Conservation (phyloP, 2,113 vertebrate species). For the Phyllostomus hastatus region DNA sequence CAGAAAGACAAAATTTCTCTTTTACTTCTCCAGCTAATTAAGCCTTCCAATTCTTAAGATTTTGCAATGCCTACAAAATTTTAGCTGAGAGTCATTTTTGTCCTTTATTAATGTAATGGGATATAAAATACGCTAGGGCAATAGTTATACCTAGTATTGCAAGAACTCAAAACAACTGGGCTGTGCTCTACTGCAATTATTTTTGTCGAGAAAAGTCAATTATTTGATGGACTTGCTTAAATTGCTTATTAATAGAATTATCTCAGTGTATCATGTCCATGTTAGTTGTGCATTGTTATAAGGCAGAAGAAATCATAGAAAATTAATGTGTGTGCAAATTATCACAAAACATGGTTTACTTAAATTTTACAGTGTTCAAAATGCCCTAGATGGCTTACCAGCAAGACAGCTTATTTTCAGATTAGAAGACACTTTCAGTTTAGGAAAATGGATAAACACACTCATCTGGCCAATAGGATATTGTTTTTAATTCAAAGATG, state of each 20-base stretch:
- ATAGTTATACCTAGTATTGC: neutral
- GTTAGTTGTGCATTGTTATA: slow-evolving; percentile 4
- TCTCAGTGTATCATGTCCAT: neutral
- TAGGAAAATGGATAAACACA: neutral
- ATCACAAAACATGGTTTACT: neutral
- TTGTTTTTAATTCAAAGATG: neutral
- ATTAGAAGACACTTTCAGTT: neutral
- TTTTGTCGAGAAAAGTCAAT: neutral
- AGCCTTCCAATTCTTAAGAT: neutral
- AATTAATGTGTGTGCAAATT: neutral
- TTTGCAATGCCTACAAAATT: neutral
- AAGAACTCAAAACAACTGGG: neutral
- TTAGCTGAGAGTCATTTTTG: neutral
- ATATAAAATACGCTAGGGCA: neutral
- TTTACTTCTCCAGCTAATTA: neutral
- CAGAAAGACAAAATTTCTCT: neutral
- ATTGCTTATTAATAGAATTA: slow-evolving; percentile 16
- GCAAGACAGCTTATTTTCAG: neutral
- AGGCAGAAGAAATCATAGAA: neutral
- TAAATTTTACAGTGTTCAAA: neutral
- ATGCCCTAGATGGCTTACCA: neutral
- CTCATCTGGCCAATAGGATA: neutral
- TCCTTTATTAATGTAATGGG: neutral
- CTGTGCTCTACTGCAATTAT: neutral
- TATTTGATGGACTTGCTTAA: slow-evolving; percentile 9